A percentile compares a stretch with the other conserved stretches of the same genome.
These are phyloP conservation scores for Symphodus melops DNA, from an alignment of 2,113 vertebrate species.

Conservation along the genomic window DNA sequence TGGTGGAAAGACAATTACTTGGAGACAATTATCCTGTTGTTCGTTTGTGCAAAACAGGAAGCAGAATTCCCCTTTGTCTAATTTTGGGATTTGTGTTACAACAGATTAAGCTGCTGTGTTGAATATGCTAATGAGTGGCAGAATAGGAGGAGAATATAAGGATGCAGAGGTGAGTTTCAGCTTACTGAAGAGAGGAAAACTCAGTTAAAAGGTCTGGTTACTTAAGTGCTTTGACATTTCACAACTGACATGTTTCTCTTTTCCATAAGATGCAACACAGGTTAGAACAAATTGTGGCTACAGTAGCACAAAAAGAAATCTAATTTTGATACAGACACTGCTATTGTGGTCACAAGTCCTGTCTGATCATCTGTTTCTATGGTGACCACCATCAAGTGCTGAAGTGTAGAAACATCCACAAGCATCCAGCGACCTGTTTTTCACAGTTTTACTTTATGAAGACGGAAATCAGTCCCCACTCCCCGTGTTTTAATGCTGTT, in stretches of 20 bases:
- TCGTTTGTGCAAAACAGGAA: constrained; percentile 35
- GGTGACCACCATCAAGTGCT: constrained; percentile 79
- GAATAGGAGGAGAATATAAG: constrained; percentile 15
- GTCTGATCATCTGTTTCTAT: constrained; percentile 82
- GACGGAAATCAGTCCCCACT: constrained; percentile 55
- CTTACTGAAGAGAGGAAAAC: constrained; percentile 21
- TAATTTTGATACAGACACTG: constrained; percentile 54
- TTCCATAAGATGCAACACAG: constrained; percentile 17
- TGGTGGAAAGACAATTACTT: constrained; percentile 27
- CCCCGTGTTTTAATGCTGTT: constrained; percentile 39
- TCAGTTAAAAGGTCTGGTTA: constrained; percentile 20
- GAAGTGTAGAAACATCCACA: constrained; percentile 62
- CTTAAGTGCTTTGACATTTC: constrained; percentile 17
- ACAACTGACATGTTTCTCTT: neutral
- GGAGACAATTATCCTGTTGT: constrained; percentile 19
- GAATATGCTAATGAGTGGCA: constrained; percentile 16
- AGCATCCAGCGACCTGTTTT: constrained; percentile 70
- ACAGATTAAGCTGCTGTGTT: constrained; percentile 32
- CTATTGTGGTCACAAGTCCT: constrained; percentile 63
- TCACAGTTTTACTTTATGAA: constrained; percentile 66
- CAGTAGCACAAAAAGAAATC: constrained; percentile 22
- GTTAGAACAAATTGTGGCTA: constrained; percentile 5
- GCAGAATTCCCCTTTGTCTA: constrained; percentile 20
- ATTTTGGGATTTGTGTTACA: constrained; percentile 27
- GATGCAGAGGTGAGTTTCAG: constrained; percentile 4